Conservation (phyloP, 2,113 vertebrate genomes). For the Columba janthina region DNA sequence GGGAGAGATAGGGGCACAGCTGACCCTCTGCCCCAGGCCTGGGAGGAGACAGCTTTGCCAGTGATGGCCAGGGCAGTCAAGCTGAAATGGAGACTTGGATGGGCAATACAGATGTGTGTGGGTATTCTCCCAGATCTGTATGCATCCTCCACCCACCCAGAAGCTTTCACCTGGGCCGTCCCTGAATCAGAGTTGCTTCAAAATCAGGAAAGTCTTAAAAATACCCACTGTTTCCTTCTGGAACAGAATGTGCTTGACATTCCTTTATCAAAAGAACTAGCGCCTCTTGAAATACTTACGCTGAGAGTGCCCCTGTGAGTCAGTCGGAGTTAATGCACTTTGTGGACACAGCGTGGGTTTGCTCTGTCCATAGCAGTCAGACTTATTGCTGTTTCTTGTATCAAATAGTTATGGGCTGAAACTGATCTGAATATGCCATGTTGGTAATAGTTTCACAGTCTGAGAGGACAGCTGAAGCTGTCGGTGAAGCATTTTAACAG, state of each 20-base stretch:
- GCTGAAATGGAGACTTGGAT: background rate
- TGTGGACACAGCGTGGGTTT: accelerated
- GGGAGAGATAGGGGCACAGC: accelerated
- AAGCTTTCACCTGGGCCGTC: background rate
- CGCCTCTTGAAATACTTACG: background rate
- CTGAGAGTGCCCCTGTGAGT: conserved; percentile 53
- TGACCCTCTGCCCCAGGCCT: background rate
- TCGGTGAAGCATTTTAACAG: background rate
- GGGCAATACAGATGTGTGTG: background rate
- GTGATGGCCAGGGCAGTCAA: background rate
- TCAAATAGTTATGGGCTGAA: background rate
- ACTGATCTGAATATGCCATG: background rate
- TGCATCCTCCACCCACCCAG: background rate
- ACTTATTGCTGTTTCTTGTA: background rate
- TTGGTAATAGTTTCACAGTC: no score
- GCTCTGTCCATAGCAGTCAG: background rate
- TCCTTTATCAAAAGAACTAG: background rate
- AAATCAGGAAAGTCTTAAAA: background rate
- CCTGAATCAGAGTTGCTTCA: background rate
- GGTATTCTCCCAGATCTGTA: accelerated
- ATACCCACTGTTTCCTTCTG: background rate
- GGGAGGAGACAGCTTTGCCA: background rate
- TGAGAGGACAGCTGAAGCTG: background rate
- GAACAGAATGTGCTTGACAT: background rate
- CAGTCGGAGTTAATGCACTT: background rate